Base-by-base conservation (phyloP, 2,113 vertebrate genomes). In the Caretta caretta region DNA sequence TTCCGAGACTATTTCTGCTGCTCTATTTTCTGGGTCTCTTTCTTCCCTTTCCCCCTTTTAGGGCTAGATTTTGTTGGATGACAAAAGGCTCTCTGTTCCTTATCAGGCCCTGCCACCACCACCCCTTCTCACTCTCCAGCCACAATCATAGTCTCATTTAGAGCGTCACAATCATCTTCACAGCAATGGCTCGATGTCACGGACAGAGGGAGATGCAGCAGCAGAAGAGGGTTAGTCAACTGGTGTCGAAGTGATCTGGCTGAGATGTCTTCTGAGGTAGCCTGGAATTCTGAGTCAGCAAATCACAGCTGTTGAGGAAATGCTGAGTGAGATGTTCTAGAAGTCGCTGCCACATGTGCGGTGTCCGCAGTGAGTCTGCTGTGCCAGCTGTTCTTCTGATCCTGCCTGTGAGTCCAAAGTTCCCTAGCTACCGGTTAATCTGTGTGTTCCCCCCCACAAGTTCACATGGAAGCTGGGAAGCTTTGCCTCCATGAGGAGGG, bases 81-180 rank as follows among this genome's bases (percentile, higher is more conserved):
- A 97, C 87, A 97, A 96, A 95, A 90, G 82, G 35, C n/a, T 46
- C 42, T 76, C 42, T 76, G 38, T 42, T 76, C 75, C 75, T 46
- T 27, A 48, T 42, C 42, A 24, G 6, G 25, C 11, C 75, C 42
- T 76, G 75, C 25, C 25, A 25, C 38, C 48, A 83, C 65, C 1
- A 91, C 29, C 79, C 86, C 35, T 5, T 0, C 46, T 50, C 69
- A 14, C 84, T 65, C 82, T 48, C 84, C 12, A 3, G 5, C 75
- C 59, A 87, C 31, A 84, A 62, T 31, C 62, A 7, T 38, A 17
- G n/a, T n/a, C 54, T 48, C 51, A n/a, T 38, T 72, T 56, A 16
- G 0, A 57, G 86, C 46, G 19, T n/a, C 3, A 46, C 72, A 46
- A 38, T 25, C 72, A 25, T 46, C 38, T 46, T 42, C n/a, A 46